phyloP scores from a whole-genome alignment of 2,888 invertebrate species.

The Cryptus viduatorius region DNA sequence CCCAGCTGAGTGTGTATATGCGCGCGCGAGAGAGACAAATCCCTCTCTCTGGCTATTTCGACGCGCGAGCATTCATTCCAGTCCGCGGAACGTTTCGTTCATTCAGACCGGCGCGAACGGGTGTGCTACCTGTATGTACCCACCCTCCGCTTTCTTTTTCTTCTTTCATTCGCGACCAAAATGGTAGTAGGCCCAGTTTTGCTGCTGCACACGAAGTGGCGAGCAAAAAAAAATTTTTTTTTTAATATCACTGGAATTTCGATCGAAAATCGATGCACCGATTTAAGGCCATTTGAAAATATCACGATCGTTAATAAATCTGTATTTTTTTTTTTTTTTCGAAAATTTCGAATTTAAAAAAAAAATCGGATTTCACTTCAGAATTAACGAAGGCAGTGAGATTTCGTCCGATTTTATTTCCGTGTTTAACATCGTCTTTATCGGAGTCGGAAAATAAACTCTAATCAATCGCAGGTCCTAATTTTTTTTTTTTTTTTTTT shows the following conservation, averaged over 20 bases:
- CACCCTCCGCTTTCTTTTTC: slow-evolving; percentile 4
- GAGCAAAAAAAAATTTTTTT: not conserved
- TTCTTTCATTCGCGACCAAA: slow-evolving; percentile 8
- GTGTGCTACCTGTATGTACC: slow-evolving; percentile 58
- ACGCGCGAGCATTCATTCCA: slow-evolving; percentile 71
- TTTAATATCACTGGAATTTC: not conserved
- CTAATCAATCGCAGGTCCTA: not conserved
- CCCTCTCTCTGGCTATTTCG: slow-evolving; percentile 64
- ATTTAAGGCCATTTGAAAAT: not conserved
- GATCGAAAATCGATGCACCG: not conserved
- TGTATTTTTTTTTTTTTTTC: no score
- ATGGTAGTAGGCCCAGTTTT: not conserved
- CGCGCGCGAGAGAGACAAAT: slow-evolving; percentile 50
- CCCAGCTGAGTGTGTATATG: not conserved
- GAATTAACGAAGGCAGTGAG: no score
- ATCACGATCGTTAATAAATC: not conserved
- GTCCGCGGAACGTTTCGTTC: slow-evolving; percentile 69
- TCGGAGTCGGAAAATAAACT: no score
- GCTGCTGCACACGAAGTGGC: slow-evolving; percentile 12
- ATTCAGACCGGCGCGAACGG: slow-evolving; percentile 69
- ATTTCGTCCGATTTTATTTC: no score
- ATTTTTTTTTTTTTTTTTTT: not conserved
- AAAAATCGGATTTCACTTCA: no score
- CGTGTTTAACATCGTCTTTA: no score
- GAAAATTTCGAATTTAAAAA: no score